Evolutionary conservation across 2,888 invertebrate genomes (phyloP), one percentile per base, ranked within the genome.

Genomic region (Blomia tropicalis): DNA sequence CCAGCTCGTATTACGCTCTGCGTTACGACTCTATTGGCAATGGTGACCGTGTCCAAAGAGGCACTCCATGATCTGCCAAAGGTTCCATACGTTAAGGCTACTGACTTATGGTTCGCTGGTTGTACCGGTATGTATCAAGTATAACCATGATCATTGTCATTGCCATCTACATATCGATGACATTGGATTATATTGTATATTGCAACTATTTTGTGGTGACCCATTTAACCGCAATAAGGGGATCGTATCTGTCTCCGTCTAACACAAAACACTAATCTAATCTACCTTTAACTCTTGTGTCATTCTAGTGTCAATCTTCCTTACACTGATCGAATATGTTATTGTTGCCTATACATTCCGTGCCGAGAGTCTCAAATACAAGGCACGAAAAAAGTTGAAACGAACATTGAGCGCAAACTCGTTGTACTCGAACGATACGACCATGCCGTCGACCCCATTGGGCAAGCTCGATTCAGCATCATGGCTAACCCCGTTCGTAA

Each of bases 61-160:
- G 65, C 65, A 14, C 32, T 67, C 30, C 67, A 68, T 29, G 65
- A 68, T 31, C 32, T 68, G 4, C 68, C 68, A 23, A 64, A 64
- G 58, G 66, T 68, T 1, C 61, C 66, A 0, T 68, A 68, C 29
- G 60, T 68, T 2, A 66, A 68, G 54, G 68, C 68, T 11, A 22
- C 68, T 14, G 68, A 68, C 27, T 47, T 68, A 25, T 68, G 68
- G 68, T 67, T 68, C 59, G 66, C 68, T 19, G 68, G 65, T 4
- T 68, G 68, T 59, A 68, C 66, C 51, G 65, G 68, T 68, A 62
- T 63, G 58, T 23, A 7, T 23, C 27, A 11, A 22, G 22, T 32
- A 19, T 19, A 19, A 23, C n/a, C n/a, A 11, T 62, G n/a, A n/a
- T 11, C 23, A 11, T 7, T 47, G 11, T 47, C 27, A 27, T 14